Base-by-base conservation (phyloP, 2,888 invertebrate species). In the Xiphydria camelus region DNA sequence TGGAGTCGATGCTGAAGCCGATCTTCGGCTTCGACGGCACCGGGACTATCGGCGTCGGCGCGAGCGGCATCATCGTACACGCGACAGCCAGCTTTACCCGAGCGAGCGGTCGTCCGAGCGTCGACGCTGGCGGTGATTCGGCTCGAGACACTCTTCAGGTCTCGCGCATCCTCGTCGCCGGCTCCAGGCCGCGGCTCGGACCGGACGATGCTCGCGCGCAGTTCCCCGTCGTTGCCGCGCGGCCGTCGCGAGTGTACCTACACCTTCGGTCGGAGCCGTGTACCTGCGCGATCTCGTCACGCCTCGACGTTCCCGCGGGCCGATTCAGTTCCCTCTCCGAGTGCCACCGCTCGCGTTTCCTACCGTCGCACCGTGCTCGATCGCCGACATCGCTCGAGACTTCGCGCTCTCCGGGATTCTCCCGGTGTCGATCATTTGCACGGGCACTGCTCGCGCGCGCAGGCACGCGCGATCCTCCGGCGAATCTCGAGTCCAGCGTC, bases 1-100 rank as follows among this genome's bases (percentile, higher is more conserved):
- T 92, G 70, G 92, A 91, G 80, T 94, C 94, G 78, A 94, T 94
- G 72, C 91, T 92, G 76, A 94, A 94, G 68, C 93, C 94, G 76
- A 94, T 89, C 80, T 93, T 94, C 61, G 94, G 93, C 80, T 91
- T 92, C 64, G 89, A 88, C 75, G 91, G 89, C 83, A 92, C 88
- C 80, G 91, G 88, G 79, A 89, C 88, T 79, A 91, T 88, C 81
- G 91, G 90, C 77, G 91, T 91, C 82, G 91, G 91, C 85, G 92
- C 91, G 84, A 92, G 86, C 82, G 92, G 92, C 92, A 93, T 91
- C 92, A 92, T 93, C 82, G 81, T 86, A 72, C 64, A 70, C 67
- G 64, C 49, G 50, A 43, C 57, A 46, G 61, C 51, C 49, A 10
- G 21, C 19, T 31, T 36, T 25, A 51, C 43, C 29, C 12, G 14